phyloP scores from a whole-genome alignment of 2,113 vertebrate genomes.

The Petrocephalus zakoni region DNA sequence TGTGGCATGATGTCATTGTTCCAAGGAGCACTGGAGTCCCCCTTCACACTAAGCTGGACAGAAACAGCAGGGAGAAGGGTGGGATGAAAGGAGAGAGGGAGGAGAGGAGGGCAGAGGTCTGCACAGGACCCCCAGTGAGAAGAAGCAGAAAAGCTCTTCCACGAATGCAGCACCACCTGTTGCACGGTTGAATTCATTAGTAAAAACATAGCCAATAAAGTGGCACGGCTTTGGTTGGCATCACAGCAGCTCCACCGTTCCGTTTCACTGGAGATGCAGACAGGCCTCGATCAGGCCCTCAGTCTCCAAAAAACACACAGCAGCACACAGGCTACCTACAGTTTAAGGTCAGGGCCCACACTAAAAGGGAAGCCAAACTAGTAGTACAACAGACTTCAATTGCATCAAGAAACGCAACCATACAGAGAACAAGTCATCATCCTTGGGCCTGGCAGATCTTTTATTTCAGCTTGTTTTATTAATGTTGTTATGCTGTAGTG shows the following conservation, averaged over 20 bases:
- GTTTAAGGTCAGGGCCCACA: background rate
- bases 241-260: background rate
- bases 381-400: background rate
- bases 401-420: background rate
- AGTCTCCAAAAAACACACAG: background rate
- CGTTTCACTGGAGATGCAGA: background rate
- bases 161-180: background rate
- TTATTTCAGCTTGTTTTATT: background rate
- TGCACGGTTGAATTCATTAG: background rate
- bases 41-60: background rate
- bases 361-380: background rate
- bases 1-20: background rate
- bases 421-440: background rate
- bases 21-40: slow-evolving; percentile 6
- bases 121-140: background rate
- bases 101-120: background rate
- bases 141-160: background rate
- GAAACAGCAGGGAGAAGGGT: background rate
- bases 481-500: too few relatives aligned
- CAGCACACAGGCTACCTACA: background rate
- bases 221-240: background rate
- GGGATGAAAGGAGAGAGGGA: background rate
- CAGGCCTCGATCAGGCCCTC: background rate
- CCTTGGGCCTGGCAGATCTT: background rate
- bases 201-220: background rate